Base-by-base conservation (phyloP, 2,113 vertebrate species). In the Perca schrenkii region DNA sequence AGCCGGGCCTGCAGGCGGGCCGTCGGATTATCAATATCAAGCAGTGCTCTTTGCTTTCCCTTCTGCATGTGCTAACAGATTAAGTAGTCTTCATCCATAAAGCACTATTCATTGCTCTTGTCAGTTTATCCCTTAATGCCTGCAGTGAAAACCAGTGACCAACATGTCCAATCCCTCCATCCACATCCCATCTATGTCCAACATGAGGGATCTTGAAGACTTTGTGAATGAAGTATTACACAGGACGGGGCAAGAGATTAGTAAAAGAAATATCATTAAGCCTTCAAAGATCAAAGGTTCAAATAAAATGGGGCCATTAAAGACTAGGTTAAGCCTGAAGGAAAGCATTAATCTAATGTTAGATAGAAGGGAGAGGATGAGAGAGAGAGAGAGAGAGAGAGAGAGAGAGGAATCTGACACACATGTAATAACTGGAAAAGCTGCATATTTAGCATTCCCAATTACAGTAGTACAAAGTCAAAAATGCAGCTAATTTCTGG, bases 231-330 rank as follows among this genome's bases (percentile, higher is more conserved):
- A 82, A 79, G 91, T 69, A 80, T 90, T 91, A 88, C 74, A 71
- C 10, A 19, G 82, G 69, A 85, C 61, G 7, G 74, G 81, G 66
- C 58, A 3, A 52, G 80, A 91, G 87, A 92, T 92, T 94, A 90
- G 85, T 77, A 71, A 87, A 80, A 83, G 82, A 90, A 92, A 92
- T 88, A 91, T 91, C 81, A 89, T 92, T 92, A 92, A 89, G 83
- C 85, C 74, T 78, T 58, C n/a, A 21, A 83, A 90, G 82, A 90
- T 89, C 88, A 91, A 86, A 89, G 86, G 81, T 92, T 91, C 81
- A 92, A 89, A 92, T 86, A 91, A 91, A 93, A 95, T 77, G 88
- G 86, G 85, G 84, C 74, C 86, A 91, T 89, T 89, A 87, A 89
- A 89, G 89, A 85, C 80, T 83, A 85, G 87, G 85, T 81, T 94